Evolutionary conservation across 2,113 vertebrate genomes (phyloP), one percentile per base, ranked within the genome.

Genomic region (Parotia lawesii): DNA sequence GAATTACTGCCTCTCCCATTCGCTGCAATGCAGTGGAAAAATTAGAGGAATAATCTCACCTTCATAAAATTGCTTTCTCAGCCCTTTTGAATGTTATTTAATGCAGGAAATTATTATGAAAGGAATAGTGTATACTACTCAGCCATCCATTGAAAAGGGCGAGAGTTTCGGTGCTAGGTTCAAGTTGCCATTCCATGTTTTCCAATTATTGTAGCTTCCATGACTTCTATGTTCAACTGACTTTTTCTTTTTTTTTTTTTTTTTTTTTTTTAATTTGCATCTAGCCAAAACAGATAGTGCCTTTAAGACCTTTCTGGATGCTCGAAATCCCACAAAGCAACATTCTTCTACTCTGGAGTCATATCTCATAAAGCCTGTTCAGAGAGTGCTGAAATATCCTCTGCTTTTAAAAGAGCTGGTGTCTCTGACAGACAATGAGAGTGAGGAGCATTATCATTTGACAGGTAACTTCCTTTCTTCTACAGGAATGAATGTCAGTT

Each of bases 311-410:
- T 99, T 99, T 89, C 97, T 99, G 91, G 99, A 99, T 4, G 97
- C 98, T 19, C 98, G 98, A 80, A 99, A 99, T 93, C 99, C 99
- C 71, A 99, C 98, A 71, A 99, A 99, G 97, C 99, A 99, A 97
- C 99, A 99, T 92, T 99, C 99, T 5, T 99, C 98, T 82, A 99
- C 99, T 5, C 97, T 99, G 95, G 99, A 99, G 98, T 99, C 99
- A 0, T 99, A 99, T 95, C 98, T 99, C 94, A 99, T 99, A 96
- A 99, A 99, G 96, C 99, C 99, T 0, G 99, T 99, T 44, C 99
- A 99, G 97, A 98, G 99, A 86, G 99, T 99, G 88, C 97, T 99
- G 69, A 99, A 99, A 97, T 99, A 99, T 72, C 99, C 99, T 7
- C 96, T 99, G 92, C 98, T 99, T 97, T 98, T 99, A 81, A 97